A percentile compares a stretch with the other conserved stretches of the same genome.
These are phyloP conservation scores for Drosophila meridionalis DNA, from an alignment of 2,888 invertebrate genomes.

Conservation along the genomic window DNA sequence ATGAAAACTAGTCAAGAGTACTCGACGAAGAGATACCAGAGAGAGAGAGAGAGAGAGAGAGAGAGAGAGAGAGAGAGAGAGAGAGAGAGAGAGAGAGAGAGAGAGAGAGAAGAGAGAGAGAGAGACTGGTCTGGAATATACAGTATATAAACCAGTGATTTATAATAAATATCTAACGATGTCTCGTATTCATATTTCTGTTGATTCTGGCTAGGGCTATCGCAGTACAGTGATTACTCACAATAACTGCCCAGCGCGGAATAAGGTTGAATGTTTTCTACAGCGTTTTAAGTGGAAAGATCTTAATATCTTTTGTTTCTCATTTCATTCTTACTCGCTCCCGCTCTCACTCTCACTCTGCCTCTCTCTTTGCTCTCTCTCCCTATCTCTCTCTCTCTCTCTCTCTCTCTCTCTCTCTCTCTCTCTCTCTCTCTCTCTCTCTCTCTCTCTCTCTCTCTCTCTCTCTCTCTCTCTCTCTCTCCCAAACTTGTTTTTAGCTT, in stretches of 20 bases:
- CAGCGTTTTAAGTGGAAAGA: constrained; percentile 39
- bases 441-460: not conserved
- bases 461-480: constrained; percentile 1
- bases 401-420: not conserved
- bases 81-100: no score
- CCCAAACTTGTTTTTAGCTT: constrained; percentile 47
- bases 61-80: no score
- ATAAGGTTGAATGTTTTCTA: constrained; percentile 28
- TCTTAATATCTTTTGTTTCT: constrained; percentile 50
- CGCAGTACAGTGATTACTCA: constrained; percentile 3
- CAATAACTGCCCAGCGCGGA: constrained; percentile 18
- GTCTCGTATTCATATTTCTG: not conserved
- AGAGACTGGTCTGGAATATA: no score
- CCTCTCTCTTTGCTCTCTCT: not conserved
- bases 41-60: no score
- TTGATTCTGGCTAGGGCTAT: not conserved
- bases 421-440: not conserved
- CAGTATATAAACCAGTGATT: no score
- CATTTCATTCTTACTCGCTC: constrained; percentile 16
- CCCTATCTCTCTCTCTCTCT: not conserved
- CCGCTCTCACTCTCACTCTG: not conserved
- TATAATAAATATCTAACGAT: not conserved
- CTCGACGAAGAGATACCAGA: no score
- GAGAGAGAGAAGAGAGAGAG: no score
- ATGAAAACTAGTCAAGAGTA: not conserved